Evolutionary conservation across 2,888 invertebrate species (phyloP), one percentile per base, ranked within the genome.

Genomic region (Amiota mariae): DNA sequence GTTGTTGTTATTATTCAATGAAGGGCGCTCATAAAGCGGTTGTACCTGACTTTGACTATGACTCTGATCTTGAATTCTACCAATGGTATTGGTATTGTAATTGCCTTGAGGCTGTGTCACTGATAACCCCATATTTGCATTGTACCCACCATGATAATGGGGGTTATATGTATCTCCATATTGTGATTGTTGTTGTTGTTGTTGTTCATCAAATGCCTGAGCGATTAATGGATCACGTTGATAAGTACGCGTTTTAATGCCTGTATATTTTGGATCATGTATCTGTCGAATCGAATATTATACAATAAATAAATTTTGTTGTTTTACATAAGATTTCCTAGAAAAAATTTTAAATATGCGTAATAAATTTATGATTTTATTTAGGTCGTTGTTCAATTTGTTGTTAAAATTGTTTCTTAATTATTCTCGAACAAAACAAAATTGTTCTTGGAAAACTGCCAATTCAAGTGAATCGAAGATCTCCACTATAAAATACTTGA

Each of bases 221-320:
- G 67, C 76, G 72, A 79, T 79, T 73, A 76, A 70, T 70, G 80
- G 79, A 76, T 81, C 85, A 61, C 83, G 80, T 64, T 77, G 88
- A 85, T 85, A 87, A 81, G 85, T 76, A 72, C 71, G 78, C 66
- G 82, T 78, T 76, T 82, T 82, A 72, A 79, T 79, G 73, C 79
- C 80, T 67, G 76, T 73, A 70, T 80, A 72, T 15, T 68, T 70
- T 61, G 81, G 82, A 75, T 81, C 84, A 67, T 79, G 77, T 56
- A 86, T 85, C 89, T 89, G 78, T 77, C 70, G 75, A 80, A 80
- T 77, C 70, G 75, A 36, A 36, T 36, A 36, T 36, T 36, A 36
- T 36, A 6, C 75, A 77, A 75, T 74, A 20, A 71, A 64, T 64
- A 47, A 47, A 47, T 47, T 64, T n/a, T 36, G 13, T 4, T 36